Evolutionary conservation across 2,888 invertebrate genomes (phyloP).

Genomic region (Dinocampus coccinellae): DNA sequence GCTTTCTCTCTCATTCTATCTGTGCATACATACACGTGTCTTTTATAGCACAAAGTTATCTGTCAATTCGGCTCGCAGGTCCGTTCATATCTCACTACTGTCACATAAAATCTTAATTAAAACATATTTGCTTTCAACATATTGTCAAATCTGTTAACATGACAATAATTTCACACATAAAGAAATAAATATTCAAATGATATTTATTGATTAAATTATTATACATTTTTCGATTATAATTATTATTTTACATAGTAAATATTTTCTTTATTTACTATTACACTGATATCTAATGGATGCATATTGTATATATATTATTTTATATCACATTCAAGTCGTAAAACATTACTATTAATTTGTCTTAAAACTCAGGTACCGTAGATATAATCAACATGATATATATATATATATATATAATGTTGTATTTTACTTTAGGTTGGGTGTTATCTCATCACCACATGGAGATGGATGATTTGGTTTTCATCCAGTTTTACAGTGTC

Average conservation of each 20-base stretch:
- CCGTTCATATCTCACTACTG: neutral
- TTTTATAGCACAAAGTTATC: neutral
- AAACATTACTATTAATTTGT: slow-evolving; percentile 4
- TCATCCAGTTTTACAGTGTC: slow-evolving; percentile 42
- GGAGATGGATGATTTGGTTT: slow-evolving; percentile 36
- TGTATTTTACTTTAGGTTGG: slow-evolving; percentile 10
- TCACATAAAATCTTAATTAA: slow-evolving; percentile 3
- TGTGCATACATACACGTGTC: neutral
- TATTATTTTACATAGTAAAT: neutral
- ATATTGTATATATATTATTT: neutral
- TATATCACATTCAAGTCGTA: neutral
- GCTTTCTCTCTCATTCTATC: too few relatives aligned
- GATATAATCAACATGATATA: neutral
- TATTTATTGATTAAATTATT: neutral
- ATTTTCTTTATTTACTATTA: neutral
- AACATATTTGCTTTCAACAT: neutral
- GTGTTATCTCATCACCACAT: slow-evolving; percentile 18
- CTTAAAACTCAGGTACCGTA: neutral
- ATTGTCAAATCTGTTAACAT: slow-evolving; percentile 12
- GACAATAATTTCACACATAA: neutral
- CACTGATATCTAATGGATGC: neutral
- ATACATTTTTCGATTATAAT: neutral
- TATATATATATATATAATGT: neutral
- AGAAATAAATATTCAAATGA: neutral
- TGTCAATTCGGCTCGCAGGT: neutral